Evolutionary conservation across 2,113 vertebrate species (phyloP).

Genomic region (Elgaria multicarinata): DNA sequence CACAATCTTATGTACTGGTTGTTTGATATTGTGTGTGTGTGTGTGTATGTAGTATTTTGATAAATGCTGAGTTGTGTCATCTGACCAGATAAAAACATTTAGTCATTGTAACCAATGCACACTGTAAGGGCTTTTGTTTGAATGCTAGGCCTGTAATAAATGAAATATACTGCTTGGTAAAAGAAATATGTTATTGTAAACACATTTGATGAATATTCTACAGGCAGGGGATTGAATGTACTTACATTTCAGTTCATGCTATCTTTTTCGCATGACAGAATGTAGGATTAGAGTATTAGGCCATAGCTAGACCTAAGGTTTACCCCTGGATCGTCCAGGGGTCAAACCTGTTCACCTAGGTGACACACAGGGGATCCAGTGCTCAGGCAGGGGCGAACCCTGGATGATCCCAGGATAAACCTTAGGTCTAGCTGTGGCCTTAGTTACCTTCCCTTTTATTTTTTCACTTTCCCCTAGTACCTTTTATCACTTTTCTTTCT

Average conservation of each 20-base stretch:
- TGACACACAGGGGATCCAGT: no score
- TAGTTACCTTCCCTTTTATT: not conserved
- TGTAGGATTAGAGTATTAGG: not conserved
- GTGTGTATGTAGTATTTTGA: not conserved
- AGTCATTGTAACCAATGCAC: not conserved
- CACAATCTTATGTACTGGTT: not conserved
- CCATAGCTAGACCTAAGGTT: no score
- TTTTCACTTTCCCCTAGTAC: not conserved
- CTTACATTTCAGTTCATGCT: not conserved
- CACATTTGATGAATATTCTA: slow-evolving; percentile 44
- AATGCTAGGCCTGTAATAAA: not conserved
- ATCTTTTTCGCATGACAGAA: not conserved
- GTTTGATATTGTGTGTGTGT: not conserved
- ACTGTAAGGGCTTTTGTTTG: not conserved
- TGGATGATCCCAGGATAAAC: no score
- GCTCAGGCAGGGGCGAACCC: no score
- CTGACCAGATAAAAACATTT: not conserved
- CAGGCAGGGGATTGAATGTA: slow-evolving; percentile 12
- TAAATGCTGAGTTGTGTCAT: not conserved
- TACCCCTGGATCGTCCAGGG: no score
- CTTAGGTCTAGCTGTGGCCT: no score
- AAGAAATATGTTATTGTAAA: not conserved
- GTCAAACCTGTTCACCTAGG: no score
- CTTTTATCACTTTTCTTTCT: not conserved
- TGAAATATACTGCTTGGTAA: not conserved